Evolutionary conservation across 2,888 invertebrate species (phyloP).

Genomic region (Drosophila dives): DNA sequence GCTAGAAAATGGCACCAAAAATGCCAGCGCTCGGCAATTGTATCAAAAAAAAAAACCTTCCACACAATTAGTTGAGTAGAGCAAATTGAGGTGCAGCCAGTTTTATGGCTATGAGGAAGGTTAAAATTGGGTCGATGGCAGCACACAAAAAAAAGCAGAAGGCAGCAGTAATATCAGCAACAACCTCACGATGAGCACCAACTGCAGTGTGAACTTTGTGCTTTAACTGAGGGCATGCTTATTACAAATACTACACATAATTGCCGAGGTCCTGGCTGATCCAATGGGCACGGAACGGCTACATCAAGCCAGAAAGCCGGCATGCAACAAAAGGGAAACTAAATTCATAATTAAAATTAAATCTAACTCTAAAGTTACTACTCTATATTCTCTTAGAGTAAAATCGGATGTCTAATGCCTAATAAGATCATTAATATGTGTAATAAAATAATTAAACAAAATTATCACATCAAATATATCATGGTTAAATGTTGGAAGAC

Average conservation of each 20-base stretch:
- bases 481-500: not conserved
- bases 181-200: conserved; percentile 34
- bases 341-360: not conserved
- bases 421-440: not conserved
- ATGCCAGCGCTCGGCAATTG: conserved; percentile 35
- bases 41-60: conserved; percentile 48
- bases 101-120: conserved; percentile 41
- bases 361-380: not conserved
- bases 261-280: not conserved
- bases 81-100: conserved; percentile 71
- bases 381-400: not conserved
- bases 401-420: not conserved
- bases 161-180: not conserved
- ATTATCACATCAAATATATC: not conserved
- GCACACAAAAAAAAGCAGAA: conserved; percentile 31
- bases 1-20: conserved; percentile 56
- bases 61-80: conserved; percentile 76
- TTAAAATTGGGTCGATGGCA: conserved; percentile 66
- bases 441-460: not conserved
- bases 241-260: conserved; percentile 20
- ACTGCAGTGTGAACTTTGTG: conserved; percentile 29
- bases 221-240: conserved; percentile 31
- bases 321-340: not conserved
- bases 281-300: not conserved
- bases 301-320: not conserved